phyloP scores from a whole-genome alignment of 2,797 vertebrate genomes.

The Poecilia velifera region DNA sequence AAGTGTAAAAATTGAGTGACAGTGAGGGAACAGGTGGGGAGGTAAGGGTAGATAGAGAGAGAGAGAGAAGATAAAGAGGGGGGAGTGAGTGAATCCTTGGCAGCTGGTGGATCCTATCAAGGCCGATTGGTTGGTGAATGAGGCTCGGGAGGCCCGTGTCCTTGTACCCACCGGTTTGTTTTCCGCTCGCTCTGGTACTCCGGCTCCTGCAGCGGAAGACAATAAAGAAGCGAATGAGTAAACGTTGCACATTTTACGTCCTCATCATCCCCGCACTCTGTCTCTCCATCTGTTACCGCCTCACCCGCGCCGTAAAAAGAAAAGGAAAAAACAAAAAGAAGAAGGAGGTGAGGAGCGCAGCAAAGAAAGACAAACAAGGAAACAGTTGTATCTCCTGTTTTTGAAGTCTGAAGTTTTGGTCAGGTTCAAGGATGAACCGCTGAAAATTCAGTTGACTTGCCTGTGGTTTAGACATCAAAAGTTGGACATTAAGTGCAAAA shows the following conservation, averaged over 20 bases:
- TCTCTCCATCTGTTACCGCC: slow-evolving; percentile 84
- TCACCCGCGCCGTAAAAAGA: slow-evolving; percentile 59
- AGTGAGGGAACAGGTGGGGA: slow-evolving; percentile 71
- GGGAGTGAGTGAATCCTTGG: slow-evolving; percentile 80
- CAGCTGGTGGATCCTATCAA: slow-evolving; percentile 90
- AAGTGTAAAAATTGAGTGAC: slow-evolving; percentile 75
- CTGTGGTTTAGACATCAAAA: not conserved
- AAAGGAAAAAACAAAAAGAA: not conserved
- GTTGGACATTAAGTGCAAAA: not conserved
- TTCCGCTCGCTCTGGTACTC: slow-evolving; percentile 74
- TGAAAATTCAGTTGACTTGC: not conserved
- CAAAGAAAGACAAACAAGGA: slow-evolving; percentile 24
- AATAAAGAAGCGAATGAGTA: slow-evolving; percentile 80
- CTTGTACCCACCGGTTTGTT: slow-evolving; percentile 85
- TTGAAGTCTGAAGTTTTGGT: slow-evolving; percentile 41
- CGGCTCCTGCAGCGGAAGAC: slow-evolving; percentile 73
- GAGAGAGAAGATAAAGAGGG: slow-evolving; percentile 55
- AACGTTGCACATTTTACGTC: slow-evolving; percentile 82
- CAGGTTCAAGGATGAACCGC: slow-evolving; percentile 25
- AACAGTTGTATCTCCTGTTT: slow-evolving; percentile 17
- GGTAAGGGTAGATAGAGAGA: slow-evolving; percentile 59
- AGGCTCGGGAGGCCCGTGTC: slow-evolving; percentile 88
- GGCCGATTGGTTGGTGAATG: slow-evolving; percentile 88
- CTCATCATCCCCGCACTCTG: slow-evolving; percentile 88
- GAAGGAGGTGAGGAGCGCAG: slow-evolving; percentile 32